Evolutionary conservation across 2,888 invertebrate genomes (phyloP).

Genomic region (Mythimna lalbum): DNA sequence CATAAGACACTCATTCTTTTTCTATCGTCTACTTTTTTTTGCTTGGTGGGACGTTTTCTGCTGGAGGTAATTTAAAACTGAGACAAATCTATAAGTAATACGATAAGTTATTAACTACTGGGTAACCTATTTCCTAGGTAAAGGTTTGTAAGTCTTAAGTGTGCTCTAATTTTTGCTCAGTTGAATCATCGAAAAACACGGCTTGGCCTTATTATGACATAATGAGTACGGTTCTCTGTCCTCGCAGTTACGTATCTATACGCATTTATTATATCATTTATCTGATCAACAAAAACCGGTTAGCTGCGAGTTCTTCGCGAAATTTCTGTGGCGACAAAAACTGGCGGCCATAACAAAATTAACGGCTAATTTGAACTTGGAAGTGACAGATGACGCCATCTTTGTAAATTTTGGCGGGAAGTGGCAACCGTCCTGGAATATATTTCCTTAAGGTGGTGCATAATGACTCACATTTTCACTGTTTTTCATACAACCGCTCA

Average conservation of each 20-base stretch:
- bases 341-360: slow-evolving; percentile 21
- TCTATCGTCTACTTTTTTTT: slow-evolving; percentile 10
- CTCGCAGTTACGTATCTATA: slow-evolving; percentile 15
- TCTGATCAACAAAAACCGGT: slow-evolving; percentile 53
- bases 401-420: slow-evolving; percentile 8
- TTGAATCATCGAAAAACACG: slow-evolving; percentile 10
- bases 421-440: not conserved
- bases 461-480: too few species aligned
- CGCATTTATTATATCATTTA: slow-evolving; percentile 37
- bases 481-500: too few species aligned
- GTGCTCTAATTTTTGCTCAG: not conserved
- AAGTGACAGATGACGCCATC: slow-evolving; percentile 25
- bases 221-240: slow-evolving; percentile 12
- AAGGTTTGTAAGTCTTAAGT: not conserved
- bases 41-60: slow-evolving; percentile 3
- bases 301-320: slow-evolving; percentile 29
- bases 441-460: too few species aligned
- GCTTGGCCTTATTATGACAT: slow-evolving; percentile 15
- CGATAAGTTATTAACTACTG: too few species aligned
- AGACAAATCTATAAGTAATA: not conserved
- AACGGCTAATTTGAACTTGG: slow-evolving; percentile 50
- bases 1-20: slow-evolving; percentile 15
- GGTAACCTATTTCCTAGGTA: too few species aligned
- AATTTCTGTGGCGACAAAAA: slow-evolving; percentile 44
- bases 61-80: not conserved